Base-by-base conservation (phyloP, 1,140 invertebrate genomes). In the Tetragonula clypearis region DNA sequence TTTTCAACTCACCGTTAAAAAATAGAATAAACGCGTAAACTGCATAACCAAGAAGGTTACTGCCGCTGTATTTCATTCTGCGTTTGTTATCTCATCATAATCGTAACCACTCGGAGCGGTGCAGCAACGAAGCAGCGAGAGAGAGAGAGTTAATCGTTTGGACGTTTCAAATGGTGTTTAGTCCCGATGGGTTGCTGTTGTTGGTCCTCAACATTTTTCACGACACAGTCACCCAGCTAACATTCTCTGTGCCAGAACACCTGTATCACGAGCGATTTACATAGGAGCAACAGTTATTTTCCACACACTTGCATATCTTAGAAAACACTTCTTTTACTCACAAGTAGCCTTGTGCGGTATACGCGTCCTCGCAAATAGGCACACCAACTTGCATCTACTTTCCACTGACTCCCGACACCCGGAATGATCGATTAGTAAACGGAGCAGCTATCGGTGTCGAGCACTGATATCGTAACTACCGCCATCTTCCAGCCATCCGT, bases 41-140 rank as follows among this genome's bases (percentile, higher is more conserved):
- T 88, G 94, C 93, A 93, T 94, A 95, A 92, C 94, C 92, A 90
- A 95, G 91, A 89, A 95, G 91, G 91, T 93, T 92, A 93, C 92
- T 91, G 90, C 92, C 92, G 90, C 92, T 94, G 93, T 93, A 92
- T 92, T 92, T 94, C 94, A 95, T 95, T 94, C 94, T 94, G 93
- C 88, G 90, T 93, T 93, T 90, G 94, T 94, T 95, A 95, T 94
- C 94, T 95, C 94, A 92, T 95, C 91, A 93, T 94, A 93, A 69
- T 86, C 81, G 77, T 69, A 56, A 72, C 30, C 72, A 73, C 65
- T 85, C n/a, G 56, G 17, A 83, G 30, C 69, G 76, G 79, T 88
- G 69, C 65, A 68, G 62, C 65, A 77, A 83, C 74, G 69, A 55
- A 35, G 30, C 75, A 35, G 30, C 75, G 58, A 49, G 23, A 62